Base-by-base conservation (phyloP, 2,888 invertebrate genomes). In the Endomychus coccineus region DNA sequence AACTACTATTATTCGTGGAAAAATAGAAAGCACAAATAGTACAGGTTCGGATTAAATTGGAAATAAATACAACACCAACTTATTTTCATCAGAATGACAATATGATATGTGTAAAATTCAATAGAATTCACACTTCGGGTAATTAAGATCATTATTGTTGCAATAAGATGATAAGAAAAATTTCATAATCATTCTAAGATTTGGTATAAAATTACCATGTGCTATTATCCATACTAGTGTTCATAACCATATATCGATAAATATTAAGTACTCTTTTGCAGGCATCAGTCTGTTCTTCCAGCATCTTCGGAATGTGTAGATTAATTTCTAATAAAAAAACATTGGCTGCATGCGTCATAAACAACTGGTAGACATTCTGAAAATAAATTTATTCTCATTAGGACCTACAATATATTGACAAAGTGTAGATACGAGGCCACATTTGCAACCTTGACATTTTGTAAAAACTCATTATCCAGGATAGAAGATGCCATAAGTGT, bases 201-300 rank as follows among this genome's bases (percentile, higher is more conserved):
- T 37, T 22, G 4, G n/a, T 34, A 10, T 16, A 23, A 28, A 49
- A 62, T 70, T 66, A 88, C 95, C 95, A 96, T 9, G 95, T 92
- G 56, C 77, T 77, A 46, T 83, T 83, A 58, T 94, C 90, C 83
- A 96, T 86, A 50, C 83, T 78, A 1, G 90, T 87, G 59, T 94
- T 91, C 92, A 95, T 95, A 19, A 96, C 95, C 80, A 95, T 90
- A 58, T 88, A 91, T 48, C 95, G 74, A 70, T 95, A 96, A 51
- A 95, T 92, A 64, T 94, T 96, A 39, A 96, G 73, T 42, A 96
- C 92, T 47, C 92, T 77, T 67, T 95, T 95, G 69, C 95, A 95
- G 38, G 92, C 84, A 66, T 96, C 95, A 0, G 94, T 94, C 67
- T 92, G 92, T 61, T 92, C 91, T 57, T 91, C 90, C 19, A 90